phyloP scores from a whole-genome alignment of 2,888 invertebrate genomes.

The Serrognathus titanus region DNA sequence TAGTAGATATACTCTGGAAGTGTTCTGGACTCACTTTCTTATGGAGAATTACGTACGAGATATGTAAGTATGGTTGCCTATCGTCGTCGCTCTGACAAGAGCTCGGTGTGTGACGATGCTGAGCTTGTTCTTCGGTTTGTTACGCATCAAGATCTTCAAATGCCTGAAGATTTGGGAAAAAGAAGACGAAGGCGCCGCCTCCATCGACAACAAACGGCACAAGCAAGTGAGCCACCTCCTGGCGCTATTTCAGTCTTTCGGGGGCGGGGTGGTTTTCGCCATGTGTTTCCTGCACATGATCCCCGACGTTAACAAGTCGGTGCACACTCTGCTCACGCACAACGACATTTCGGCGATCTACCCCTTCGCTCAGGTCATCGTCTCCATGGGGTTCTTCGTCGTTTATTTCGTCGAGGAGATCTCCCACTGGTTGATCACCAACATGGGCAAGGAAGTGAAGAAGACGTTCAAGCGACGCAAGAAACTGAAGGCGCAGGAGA shows the following conservation, averaged over 20 bases:
- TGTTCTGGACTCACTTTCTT: too few species aligned
- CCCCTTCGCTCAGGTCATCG: conserved; percentile 52
- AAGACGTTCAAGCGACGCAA: conserved; percentile 13
- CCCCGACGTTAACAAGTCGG: conserved; percentile 52
- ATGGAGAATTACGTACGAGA: too few species aligned
- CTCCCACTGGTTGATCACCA: conserved; percentile 43
- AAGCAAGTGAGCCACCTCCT: conserved; percentile 40
- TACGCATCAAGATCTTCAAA: conserved; percentile 52
- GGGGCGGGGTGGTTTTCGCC: conserved; percentile 57
- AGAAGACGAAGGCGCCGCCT: conserved; percentile 34
- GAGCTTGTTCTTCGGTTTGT: conserved; percentile 51
- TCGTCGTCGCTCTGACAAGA: too few species aligned
- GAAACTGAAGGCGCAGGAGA: conserved; percentile 14
- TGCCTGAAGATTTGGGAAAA: conserved; percentile 41
- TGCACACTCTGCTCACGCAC: conserved; percentile 41
- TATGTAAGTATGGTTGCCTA: too few species aligned
- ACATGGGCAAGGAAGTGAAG: conserved; percentile 30
- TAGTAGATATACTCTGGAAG: too few species aligned
- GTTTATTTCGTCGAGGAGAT: conserved; percentile 56
- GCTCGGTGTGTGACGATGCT: too few species aligned
- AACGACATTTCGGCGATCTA: conserved; percentile 37
- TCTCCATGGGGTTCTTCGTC: conserved; percentile 54
- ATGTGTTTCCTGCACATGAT: conserved; percentile 59
- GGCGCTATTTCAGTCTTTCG: conserved; percentile 50
- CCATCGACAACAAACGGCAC: conserved; percentile 40